Evolutionary conservation across 2,888 invertebrate species (phyloP), one percentile per base, ranked within the genome.

Genomic region (Beris morrisii): DNA sequence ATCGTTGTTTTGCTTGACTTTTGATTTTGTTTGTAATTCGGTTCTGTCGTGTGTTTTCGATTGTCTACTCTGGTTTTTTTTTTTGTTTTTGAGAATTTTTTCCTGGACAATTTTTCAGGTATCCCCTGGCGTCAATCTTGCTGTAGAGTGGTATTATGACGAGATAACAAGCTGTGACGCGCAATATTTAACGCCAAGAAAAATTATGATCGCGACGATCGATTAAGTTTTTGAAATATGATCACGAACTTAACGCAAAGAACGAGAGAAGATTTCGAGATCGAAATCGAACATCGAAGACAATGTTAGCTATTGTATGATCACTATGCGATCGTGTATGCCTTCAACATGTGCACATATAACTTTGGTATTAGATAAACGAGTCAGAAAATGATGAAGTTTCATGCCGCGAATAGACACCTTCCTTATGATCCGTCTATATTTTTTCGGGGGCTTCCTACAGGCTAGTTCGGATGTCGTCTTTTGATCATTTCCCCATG

Each of bases 111-210:
- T 38, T 43, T 43, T 48, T 9, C 44, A 12, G 58, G 68, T 68
- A 52, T 64, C 69, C 69, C 54, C 66, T 65, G 70, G 70, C 68
- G 70, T 70, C 69, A 69, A 69, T 68, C 69, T 69, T 69, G 67
- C 70, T 69, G 67, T 67, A 65, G 65, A 70, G 70, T 70, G 70
- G 59, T 55, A 64, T 55, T 66, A 67, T 67, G 69, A 69, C 65
- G 69, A 67, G 72, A 72, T 74, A 74, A 74, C 74, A 75, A 73
- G 73, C 73, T 73, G 71, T 72, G 73, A 75, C 74, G 76, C 74
- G 75, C 73, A 75, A 76, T 75, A 76, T 76, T 76, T 75, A 75
- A 76, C 75, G 76, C 75, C 75, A 75, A 74, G 74, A 75, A 75
- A 76, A 76, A 75, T 76, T 75, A 74, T 74, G 76, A 76, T 75